Base-by-base conservation (phyloP, 2,797 vertebrate genomes). In the Chelmon rostratus region DNA sequence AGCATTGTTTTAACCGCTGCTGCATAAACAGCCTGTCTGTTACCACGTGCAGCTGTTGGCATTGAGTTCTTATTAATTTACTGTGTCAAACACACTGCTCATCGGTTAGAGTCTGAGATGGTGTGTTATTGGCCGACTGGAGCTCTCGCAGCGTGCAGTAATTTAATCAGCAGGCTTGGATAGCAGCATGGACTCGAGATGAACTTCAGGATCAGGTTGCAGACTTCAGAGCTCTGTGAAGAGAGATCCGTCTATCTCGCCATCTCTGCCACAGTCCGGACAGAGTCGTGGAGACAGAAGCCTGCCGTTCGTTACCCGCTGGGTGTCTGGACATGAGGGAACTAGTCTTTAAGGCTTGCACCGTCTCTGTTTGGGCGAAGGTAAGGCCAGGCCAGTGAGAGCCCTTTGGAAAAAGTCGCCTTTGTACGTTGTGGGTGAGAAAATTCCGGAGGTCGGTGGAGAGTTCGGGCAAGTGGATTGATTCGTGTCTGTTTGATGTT, bases 291-390 rank as follows among this genome's bases (percentile, higher is more conserved):
- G 47, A 83, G 72, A 69, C 76, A 1, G 12, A 76, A 69, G 76
- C 31, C 8, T 63, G 18, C 73, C 28, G 8, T 58, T 61, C 69
- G 78, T 69, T 64, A 52, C 67, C 65, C 13, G 63, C 68, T 25
- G 28, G 44, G 68, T 38, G 49, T 76, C 68, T 82, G 89, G 92
- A 93, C 44, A 96, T 96, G 96, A 95, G 95, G 94, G 96, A 96
- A 82, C 84, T 95, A 19, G 94, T 93, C 75, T 94, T 94, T 73
- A 93, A 94, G 84, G 89, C 94, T 76, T 95, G 95, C 82, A 92
- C 93, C 23, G 90, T 94, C 86, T 93, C 94, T 92, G 93, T 94
- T 70, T 96, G 95, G 95, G 94, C 95, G 86, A 95, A 96, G 95
- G 96, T 96, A 95, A 94, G 94, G 52, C 13, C 13, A 42, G n/a